Evolutionary conservation across 2,797 vertebrate genomes (phyloP).

Genomic region (Tokudaia muenninki): DNA sequence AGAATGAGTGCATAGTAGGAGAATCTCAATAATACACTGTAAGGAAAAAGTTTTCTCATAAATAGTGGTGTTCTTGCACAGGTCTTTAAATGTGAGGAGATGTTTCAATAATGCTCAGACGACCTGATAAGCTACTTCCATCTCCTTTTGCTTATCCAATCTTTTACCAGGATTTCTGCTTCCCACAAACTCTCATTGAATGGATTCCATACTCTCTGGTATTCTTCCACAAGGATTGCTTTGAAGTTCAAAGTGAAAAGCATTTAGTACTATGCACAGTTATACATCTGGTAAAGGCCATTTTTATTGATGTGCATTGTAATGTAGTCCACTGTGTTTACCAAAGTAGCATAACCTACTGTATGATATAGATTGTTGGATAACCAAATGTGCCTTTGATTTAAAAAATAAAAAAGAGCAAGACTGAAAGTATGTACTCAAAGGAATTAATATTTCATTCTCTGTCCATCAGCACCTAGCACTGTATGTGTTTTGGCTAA

Average conservation of each 20-base stretch:
- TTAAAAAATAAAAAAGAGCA: conserved; percentile 42
- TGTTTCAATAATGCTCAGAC: neutral
- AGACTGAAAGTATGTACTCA: neutral
- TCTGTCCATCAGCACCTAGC: neutral
- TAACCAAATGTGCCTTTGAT: neutral
- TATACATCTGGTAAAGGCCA: neutral
- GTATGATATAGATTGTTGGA: neutral
- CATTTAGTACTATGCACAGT: neutral
- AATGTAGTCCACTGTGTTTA: neutral
- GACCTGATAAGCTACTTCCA: neutral
- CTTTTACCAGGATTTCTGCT: neutral
- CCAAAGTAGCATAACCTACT: neutral
- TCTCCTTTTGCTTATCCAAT: neutral
- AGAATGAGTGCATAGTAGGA: neutral
- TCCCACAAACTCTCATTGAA: neutral
- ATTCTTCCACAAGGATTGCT: neutral
- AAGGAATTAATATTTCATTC: neutral
- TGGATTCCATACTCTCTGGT: neutral
- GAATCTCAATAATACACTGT: neutral
- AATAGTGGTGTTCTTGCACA: neutral
- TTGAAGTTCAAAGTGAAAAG: neutral
- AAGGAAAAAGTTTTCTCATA: neutral
- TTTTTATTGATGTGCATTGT: neutral
- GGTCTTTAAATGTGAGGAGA: neutral
- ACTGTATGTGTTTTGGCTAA: neutral